Base-by-base conservation (phyloP, 2,888 invertebrate species). In the Torymus tubicola region DNA sequence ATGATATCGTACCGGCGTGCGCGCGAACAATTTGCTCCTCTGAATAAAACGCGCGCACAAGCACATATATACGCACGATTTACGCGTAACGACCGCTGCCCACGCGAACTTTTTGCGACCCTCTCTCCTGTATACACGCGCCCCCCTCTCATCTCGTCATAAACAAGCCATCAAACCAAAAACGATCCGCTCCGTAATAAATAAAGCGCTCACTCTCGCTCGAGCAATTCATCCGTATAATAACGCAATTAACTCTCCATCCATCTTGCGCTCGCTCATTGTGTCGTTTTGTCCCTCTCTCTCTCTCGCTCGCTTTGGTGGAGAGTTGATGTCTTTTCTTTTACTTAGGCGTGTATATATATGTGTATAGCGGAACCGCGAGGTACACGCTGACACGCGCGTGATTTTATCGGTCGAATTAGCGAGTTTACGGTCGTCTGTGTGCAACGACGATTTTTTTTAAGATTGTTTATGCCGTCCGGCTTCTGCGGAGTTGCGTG, bases 181-280 rank as follows among this genome's bases (percentile, higher is more conserved):
- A 69, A 77, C 72, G 69, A 77, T 81, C 57, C 71, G 31, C 61
- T 52, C 52, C 60, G 14, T 75, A 58, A 70, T 71, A 71, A 74
- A 60, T 80, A 64, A 74, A 81, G 75, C 73, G 77, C 67, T 69
- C 55, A 78, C 72, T 50, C 68, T 78, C 58, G 75, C 78, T 76
- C 75, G 72, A 53, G 52, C 74, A 42, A 81, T 78, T 75, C 71
- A 73, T 73, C 68, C 70, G 78, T 78, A 78, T 78, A 78, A 78
- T 78, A 67, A 74, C 63, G 71, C 65, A 73, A 77, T 78, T 76
- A 69, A 71, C 63, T 72, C 73, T 3, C 63, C 78, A 64, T 81
- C 58, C 42, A 52, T 81, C 73, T 81, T 73, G 55, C 10, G 50
- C 61, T 61, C 53, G 42, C 42, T 5, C 8, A 42, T 52, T 61